A percentile compares a stretch with the other conserved stretches of the same genome.
phyloP scores from a whole-genome alignment of 2,113 vertebrate genomes.

The Rhegmatorhina hoffmannsi region DNA sequence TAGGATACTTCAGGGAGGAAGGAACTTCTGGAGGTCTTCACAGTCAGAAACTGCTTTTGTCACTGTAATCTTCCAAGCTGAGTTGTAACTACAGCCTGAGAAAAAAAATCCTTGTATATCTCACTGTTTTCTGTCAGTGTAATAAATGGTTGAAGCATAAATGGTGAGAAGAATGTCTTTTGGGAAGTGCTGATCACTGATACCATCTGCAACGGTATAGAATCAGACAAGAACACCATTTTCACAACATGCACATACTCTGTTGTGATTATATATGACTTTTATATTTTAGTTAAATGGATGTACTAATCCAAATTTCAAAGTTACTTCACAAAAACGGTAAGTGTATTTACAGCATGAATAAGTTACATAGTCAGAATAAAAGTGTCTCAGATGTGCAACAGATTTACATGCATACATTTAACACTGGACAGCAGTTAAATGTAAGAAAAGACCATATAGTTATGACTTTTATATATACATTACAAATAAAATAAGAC shows the following conservation, averaged over 20 bases:
- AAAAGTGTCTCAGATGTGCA: constrained; percentile 88
- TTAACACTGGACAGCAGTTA: constrained; percentile 76
- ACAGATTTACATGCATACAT: constrained; percentile 83
- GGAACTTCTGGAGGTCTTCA: not conserved
- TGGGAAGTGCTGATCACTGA: not conserved
- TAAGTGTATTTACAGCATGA: constrained; percentile 92
- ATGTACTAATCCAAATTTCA: constrained; percentile 81
- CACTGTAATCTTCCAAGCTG: not conserved
- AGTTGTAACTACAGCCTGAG: not conserved
- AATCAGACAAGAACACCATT: not conserved
- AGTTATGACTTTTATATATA: constrained; percentile 66
- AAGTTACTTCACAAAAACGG: constrained; percentile 85
- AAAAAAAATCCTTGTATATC: not conserved
- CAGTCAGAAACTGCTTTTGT: not conserved
- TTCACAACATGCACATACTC: constrained; percentile 19
- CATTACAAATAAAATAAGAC: constrained; percentile 78
- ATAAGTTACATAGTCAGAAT: constrained; percentile 81
- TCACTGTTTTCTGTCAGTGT: not conserved
- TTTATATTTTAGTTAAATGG: constrained; percentile 75
- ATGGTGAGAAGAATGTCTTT: not conserved
- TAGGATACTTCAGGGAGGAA: not conserved
- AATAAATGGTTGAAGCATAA: not conserved
- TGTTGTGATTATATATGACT: constrained; percentile 45
- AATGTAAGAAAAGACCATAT: constrained; percentile 57
- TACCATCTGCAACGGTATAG: not conserved